A percentile compares a stretch with the other conserved stretches of the same genome.
Evolutionary conservation across 2,113 vertebrate species (phyloP).

Genomic region (Daubentonia madagascariensis): DNA sequence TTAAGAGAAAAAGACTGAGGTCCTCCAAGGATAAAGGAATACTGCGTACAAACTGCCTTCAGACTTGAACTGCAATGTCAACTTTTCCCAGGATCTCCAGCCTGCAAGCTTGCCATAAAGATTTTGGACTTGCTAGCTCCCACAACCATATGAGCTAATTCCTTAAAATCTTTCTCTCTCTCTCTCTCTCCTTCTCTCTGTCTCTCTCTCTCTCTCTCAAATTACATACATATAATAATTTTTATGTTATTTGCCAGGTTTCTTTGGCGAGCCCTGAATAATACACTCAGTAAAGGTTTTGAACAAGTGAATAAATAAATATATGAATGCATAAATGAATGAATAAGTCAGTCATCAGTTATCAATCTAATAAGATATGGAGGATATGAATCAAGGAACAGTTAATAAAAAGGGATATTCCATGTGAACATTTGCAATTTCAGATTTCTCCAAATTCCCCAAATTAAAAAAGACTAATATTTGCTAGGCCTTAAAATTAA

Average conservation of each 20-base stretch:
- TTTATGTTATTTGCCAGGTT: not conserved
- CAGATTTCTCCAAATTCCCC: not conserved
- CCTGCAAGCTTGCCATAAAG: not conserved
- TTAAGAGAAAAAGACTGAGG: not conserved
- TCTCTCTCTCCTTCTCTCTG: not conserved
- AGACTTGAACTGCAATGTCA: not conserved
- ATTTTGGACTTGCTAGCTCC: not conserved
- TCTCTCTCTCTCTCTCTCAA: not conserved
- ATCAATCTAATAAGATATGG: not conserved
- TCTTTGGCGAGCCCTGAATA: not conserved
- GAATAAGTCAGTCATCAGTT: not conserved
- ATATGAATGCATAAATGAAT: no score
- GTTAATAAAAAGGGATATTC: not conserved
- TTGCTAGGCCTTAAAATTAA: not conserved
- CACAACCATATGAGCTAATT: not conserved
- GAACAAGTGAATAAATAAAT: not conserved
- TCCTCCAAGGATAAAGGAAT: not conserved
- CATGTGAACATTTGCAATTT: not conserved
- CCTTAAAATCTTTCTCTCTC: not conserved
- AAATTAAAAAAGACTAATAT: not conserved
- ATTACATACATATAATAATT: no score
- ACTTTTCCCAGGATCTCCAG: not conserved
- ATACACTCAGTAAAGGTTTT: not conserved
- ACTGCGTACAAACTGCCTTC: not conserved
- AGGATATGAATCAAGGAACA: not conserved